phyloP scores from a whole-genome alignment of 2,797 vertebrate species.

The Sorex maritimensis region DNA sequence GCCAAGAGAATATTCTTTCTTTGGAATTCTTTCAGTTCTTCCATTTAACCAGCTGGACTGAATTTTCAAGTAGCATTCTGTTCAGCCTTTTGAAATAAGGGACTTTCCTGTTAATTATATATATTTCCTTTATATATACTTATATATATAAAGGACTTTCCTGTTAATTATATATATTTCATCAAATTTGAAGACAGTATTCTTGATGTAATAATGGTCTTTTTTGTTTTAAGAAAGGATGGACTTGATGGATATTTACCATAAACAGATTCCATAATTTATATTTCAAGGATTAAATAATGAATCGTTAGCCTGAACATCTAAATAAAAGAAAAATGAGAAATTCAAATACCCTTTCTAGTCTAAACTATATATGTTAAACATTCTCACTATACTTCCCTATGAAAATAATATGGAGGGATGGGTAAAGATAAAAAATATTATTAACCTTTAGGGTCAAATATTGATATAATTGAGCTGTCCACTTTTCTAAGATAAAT shows the following conservation, averaged over 20 bases:
- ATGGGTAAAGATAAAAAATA: not conserved
- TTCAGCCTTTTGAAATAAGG: slow-evolving; percentile 82
- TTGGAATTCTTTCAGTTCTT: slow-evolving; percentile 83
- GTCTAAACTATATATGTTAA: not conserved
- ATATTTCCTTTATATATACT: too few relatives aligned
- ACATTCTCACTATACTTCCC: not conserved
- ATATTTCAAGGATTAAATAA: slow-evolving; percentile 41
- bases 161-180: slow-evolving; percentile 73
- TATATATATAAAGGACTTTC: slow-evolving; percentile 68
- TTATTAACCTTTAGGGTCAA: slow-evolving; percentile 30
- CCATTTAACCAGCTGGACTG: slow-evolving; percentile 84
- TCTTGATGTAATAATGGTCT: slow-evolving; percentile 72
- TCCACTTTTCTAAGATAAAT: slow-evolving; percentile 39
- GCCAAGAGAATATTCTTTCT: slow-evolving; percentile 77
- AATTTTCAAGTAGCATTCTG: slow-evolving; percentile 86
- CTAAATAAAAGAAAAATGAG: slow-evolving; percentile 48
- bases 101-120: slow-evolving; percentile 66
- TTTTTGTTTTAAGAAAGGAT: not conserved
- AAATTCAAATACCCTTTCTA: slow-evolving; percentile 36
- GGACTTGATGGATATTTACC: slow-evolving; percentile 44
- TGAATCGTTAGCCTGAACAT: slow-evolving; percentile 10
- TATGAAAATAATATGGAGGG: not conserved
- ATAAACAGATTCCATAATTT: slow-evolving; percentile 55
- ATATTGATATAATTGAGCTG: slow-evolving; percentile 8
- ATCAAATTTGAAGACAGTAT: slow-evolving; percentile 77